Evolutionary conservation across 2,797 vertebrate species (phyloP).

Genomic region (Parotocinclus haroldoi): DNA sequence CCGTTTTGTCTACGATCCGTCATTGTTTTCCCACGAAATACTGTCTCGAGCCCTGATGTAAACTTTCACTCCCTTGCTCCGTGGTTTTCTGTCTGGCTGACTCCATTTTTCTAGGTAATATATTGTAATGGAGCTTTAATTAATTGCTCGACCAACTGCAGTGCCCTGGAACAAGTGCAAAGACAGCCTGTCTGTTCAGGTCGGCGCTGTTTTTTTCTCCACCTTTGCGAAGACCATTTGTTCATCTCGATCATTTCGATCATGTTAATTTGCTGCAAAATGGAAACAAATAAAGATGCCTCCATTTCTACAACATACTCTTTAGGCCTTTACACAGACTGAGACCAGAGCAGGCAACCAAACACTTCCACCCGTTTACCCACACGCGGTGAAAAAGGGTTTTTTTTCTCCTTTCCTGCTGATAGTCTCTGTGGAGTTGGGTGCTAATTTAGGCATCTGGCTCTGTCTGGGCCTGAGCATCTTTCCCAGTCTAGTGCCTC

Average conservation of each 20-base stretch:
- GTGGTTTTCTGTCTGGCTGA: slow-evolving; percentile 33
- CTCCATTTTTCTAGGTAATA: slow-evolving; percentile 47
- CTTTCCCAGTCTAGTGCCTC: slow-evolving; percentile 61
- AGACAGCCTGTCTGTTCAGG: slow-evolving; percentile 26
- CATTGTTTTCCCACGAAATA: slow-evolving; percentile 48
- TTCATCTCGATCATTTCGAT: too few relatives aligned
- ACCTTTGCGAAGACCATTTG: too few relatives aligned
- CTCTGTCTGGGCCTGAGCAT: slow-evolving; percentile 73
- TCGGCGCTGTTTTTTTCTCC: slow-evolving; percentile 11
- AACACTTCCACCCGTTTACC: slow-evolving; percentile 54
- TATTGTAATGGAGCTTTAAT: slow-evolving; percentile 55
- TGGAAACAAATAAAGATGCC: too few relatives aligned
- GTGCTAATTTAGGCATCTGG: slow-evolving; percentile 93
- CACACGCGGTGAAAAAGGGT: slow-evolving; percentile 64
- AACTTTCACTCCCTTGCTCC: slow-evolving; percentile 40
- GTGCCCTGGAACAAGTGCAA: slow-evolving; percentile 32
- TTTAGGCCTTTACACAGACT: too few relatives aligned
- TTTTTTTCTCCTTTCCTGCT: slow-evolving; percentile 71
- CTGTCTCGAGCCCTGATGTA: slow-evolving; percentile 37
- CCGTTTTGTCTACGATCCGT: slow-evolving; percentile 12
- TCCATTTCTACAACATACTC: too few relatives aligned
- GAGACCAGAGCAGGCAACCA: too few relatives aligned
- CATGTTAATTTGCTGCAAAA: too few relatives aligned
- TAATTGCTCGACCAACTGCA: slow-evolving; percentile 50
- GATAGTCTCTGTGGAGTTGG: slow-evolving; percentile 77